Conservation (phyloP, 2,113 vertebrate species). For the Columbina picui region DNA sequence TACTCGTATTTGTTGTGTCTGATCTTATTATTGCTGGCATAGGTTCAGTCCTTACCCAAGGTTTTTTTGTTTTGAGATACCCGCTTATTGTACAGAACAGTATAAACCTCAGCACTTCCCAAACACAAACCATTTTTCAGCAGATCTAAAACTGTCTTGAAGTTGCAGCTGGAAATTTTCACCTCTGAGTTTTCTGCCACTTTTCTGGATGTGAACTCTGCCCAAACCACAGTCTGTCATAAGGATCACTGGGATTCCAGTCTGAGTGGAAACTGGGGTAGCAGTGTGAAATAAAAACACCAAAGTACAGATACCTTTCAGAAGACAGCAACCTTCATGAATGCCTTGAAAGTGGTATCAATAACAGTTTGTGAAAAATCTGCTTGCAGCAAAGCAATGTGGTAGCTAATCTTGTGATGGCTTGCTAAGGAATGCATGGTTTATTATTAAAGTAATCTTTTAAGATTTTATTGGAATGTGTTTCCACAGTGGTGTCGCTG, state of each 20-base stretch:
- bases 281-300: background rate
- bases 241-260: constrained; percentile 2
- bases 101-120: background rate
- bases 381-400: constrained; percentile 60
- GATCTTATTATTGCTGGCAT: constrained; percentile 61
- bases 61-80: constrained; percentile 22
- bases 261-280: background rate
- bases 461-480: constrained; percentile 80
- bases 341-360: background rate
- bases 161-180: constrained; percentile 27
- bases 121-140: background rate
- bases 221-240: background rate
- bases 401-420: constrained; percentile 74
- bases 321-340: background rate
- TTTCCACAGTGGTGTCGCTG: constrained; percentile 53
- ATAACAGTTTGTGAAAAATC: constrained; percentile 49
- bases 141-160: constrained; percentile 38
- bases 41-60: background rate
- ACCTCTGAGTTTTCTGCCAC: background rate
- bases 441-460: constrained; percentile 82
- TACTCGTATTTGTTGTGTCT: constrained; percentile 15
- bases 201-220: constrained; percentile 5
- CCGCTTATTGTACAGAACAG: background rate
- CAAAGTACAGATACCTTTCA: background rate
- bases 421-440: constrained; percentile 79